Percentiles rank a stretch among this genome's conserved stretches.
Evolutionary conservation across 2,113 vertebrate genomes (phyloP).

Genomic region (Sclerurus mexicanus): DNA sequence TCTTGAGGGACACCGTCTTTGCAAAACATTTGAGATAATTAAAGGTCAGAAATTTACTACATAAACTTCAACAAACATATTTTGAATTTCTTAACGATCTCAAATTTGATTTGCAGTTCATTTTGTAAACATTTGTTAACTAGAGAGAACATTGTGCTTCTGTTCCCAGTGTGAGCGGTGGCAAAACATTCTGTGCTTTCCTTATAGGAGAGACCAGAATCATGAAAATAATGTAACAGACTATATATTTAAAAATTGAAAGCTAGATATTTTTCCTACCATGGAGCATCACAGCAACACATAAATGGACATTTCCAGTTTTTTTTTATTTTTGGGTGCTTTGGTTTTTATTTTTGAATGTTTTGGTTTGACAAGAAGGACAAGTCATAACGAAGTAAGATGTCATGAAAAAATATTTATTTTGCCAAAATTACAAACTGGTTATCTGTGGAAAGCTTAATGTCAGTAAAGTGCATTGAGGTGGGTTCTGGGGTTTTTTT

Average conservation of each 20-base stretch:
- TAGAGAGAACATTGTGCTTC: conserved; percentile 18
- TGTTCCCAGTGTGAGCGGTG: not conserved
- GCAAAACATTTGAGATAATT: not conserved
- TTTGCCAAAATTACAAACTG: not conserved
- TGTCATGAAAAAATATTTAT: not conserved
- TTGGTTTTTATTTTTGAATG: not conserved
- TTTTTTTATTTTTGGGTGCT: not conserved
- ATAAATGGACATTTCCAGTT: not conserved
- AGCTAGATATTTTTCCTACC: not conserved
- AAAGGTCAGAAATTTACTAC: not conserved
- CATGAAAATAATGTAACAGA: not conserved
- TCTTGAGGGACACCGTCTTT: not conserved
- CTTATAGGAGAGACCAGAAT: not conserved
- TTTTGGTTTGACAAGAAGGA: not conserved
- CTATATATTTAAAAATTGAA: not conserved
- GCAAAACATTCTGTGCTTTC: not conserved
- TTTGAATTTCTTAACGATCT: conserved; percentile 18
- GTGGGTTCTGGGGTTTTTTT: not conserved
- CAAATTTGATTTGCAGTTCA: not conserved
- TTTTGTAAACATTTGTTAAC: conserved; percentile 23
- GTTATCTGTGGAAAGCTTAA: not conserved
- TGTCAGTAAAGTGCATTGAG: not conserved
- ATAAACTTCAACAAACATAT: not conserved
- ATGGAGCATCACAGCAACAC: not conserved
- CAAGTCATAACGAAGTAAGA: not conserved